phyloP scores from a whole-genome alignment of 2,797 vertebrate genomes.

The Spheniscus humboldti region DNA sequence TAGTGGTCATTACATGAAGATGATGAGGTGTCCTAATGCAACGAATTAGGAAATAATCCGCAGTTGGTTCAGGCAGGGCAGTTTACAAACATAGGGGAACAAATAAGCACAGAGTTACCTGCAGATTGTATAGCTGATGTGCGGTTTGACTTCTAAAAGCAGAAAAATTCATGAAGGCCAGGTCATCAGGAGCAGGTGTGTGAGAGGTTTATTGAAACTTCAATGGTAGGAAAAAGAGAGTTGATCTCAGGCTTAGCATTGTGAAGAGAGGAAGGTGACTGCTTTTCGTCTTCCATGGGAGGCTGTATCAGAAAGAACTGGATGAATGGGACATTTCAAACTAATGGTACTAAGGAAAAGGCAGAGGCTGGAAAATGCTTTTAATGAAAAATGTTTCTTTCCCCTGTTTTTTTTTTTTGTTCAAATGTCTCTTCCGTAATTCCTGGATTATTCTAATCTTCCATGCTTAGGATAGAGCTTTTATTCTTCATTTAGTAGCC shows the following conservation, averaged over 20 bases:
- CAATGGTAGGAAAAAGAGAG: not conserved
- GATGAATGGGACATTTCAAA: not conserved
- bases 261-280: not conserved
- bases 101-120: not conserved
- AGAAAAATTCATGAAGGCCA: not conserved
- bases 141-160: not conserved
- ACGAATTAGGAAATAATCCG: not conserved
- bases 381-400: not conserved
- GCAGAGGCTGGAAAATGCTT: not conserved
- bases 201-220: not conserved
- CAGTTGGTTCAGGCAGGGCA: not conserved
- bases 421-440: not conserved
- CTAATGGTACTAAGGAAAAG: not conserved
- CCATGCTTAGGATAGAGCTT: not conserved
- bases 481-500: not conserved
- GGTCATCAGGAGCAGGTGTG: not conserved
- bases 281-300: not conserved
- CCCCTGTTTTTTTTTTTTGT: not conserved
- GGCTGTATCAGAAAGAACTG: not conserved
- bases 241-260: not conserved
- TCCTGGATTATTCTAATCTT: constrained; percentile 15
- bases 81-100: not conserved
- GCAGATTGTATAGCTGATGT: not conserved
- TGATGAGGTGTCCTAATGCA: not conserved
- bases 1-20: not conserved